These are phyloP conservation scores for Trisateles emortualis DNA, from an alignment of 2,888 invertebrate species.

Conservation along the genomic window DNA sequence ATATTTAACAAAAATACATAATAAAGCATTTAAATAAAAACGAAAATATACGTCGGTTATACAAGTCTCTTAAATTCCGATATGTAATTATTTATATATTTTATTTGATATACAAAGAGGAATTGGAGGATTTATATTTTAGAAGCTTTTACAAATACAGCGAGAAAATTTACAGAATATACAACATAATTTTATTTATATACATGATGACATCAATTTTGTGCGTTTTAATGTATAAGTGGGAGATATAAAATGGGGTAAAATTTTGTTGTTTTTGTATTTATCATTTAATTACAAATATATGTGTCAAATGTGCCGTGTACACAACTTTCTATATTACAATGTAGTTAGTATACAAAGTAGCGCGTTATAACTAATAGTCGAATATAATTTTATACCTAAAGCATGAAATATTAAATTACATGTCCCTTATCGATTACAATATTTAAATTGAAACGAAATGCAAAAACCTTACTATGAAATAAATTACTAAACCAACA, in stretches of 20 bases:
- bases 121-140: slow-evolving; percentile 30
- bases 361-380: slow-evolving; percentile 38
- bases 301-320: slow-evolving; percentile 42
- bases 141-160: slow-evolving; percentile 33
- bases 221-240: slow-evolving; percentile 43
- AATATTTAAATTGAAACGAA: slow-evolving; percentile 69
- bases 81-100: slow-evolving; percentile 42
- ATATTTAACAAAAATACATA: slow-evolving; percentile 29
- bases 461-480: slow-evolving; percentile 78
- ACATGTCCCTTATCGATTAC: slow-evolving; percentile 70
- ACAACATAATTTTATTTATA: slow-evolving; percentile 55
- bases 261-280: slow-evolving; percentile 30
- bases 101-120: slow-evolving; percentile 35
- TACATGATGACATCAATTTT: slow-evolving; percentile 38
- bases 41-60: slow-evolving; percentile 15
- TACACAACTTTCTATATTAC: slow-evolving; percentile 42
- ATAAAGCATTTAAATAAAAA: slow-evolving; percentile 28
- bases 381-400: slow-evolving; percentile 63
- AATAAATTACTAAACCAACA: slow-evolving; percentile 79
- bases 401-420: slow-evolving; percentile 67
- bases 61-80: slow-evolving; percentile 38
- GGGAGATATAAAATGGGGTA: slow-evolving; percentile 31
- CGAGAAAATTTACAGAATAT: slow-evolving; percentile 71
- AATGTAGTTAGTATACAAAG: slow-evolving; percentile 52
- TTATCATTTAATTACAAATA: slow-evolving; percentile 30